phyloP scores from a whole-genome alignment of 1,140 invertebrate species.

The Daktulosphaira vitifoliae region DNA sequence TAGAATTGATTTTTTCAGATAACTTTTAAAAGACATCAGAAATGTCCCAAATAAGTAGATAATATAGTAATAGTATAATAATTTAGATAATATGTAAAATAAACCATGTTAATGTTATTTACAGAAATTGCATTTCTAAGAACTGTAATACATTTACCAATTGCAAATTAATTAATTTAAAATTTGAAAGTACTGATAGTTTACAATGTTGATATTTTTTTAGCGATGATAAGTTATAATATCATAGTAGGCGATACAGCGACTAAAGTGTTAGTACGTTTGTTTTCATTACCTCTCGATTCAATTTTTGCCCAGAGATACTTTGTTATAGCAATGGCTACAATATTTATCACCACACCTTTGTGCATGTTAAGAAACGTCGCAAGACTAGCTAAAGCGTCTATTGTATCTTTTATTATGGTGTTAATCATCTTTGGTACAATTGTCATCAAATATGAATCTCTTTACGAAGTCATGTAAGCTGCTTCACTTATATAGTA shows the following conservation, averaged over 20 bases:
- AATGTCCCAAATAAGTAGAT: too few species aligned
- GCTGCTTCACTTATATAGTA: constrained; percentile 39
- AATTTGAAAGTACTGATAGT: too few species aligned
- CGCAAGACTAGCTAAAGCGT: constrained; percentile 66
- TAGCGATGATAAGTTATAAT: constrained; percentile 87
- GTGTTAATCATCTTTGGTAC: constrained; percentile 64
- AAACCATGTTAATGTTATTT: too few species aligned
- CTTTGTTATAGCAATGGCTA: constrained; percentile 67
- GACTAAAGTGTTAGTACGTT: constrained; percentile 68
- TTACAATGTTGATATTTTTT: constrained; percentile 40
- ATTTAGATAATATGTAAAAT: too few species aligned
- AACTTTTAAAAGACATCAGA: too few species aligned
- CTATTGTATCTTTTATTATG: constrained; percentile 67
- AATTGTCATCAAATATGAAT: constrained; percentile 56
- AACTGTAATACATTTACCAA: too few species aligned
- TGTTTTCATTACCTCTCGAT: constrained; percentile 50
- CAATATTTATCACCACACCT: constrained; percentile 67
- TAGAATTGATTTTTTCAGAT: too few species aligned
- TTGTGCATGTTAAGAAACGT: constrained; percentile 75
- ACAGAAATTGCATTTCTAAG: too few species aligned
- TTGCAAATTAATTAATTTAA: too few species aligned
- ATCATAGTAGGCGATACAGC: constrained; percentile 83
- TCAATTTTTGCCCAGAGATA: constrained; percentile 58
- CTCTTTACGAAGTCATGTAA: constrained; percentile 53
- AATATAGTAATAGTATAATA: too few species aligned